Percentiles rank a stretch among this genome's conserved stretches.
These are phyloP conservation scores for Centropristis striata DNA, from an alignment of 2,113 vertebrate genomes.

Conservation along the genomic window DNA sequence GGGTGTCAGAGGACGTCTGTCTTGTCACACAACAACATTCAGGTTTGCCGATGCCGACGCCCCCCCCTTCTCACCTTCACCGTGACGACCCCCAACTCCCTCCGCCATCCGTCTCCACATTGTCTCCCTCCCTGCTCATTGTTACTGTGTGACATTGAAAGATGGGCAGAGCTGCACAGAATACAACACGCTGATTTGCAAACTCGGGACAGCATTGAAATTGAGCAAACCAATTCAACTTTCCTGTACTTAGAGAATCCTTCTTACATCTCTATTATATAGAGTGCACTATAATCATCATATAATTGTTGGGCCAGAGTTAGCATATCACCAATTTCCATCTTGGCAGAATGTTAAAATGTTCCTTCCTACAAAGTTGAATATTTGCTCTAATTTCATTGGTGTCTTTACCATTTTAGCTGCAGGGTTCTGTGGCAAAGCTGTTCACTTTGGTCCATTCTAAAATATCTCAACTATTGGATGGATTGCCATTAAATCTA, in stretches of 20 bases:
- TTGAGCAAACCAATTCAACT: neutral
- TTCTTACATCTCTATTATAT: too few species aligned
- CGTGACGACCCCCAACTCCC: constrained; percentile 6
- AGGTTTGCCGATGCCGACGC: neutral
- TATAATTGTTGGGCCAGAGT: neutral
- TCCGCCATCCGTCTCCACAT: constrained; percentile 16
- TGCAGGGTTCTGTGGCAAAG: neutral
- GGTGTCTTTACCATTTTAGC: neutral
- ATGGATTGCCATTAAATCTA: neutral
- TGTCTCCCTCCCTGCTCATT: constrained; percentile 19
- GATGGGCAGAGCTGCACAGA: constrained; percentile 22
- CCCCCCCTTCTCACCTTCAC: neutral
- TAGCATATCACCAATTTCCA: neutral
- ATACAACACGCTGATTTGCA: neutral
- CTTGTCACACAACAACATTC: constrained; percentile 40
- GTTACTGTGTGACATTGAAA: constrained; percentile 6
- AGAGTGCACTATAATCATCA: too few species aligned
- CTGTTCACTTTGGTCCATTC: neutral
- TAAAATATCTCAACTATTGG: neutral
- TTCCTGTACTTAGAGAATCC: neutral
- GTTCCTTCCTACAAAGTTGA: neutral
- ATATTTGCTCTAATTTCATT: neutral
- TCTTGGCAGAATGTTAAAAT: too few species aligned
- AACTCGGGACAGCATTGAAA: neutral
- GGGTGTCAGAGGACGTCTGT: constrained; percentile 50